Percentiles rank a stretch among this genome's conserved stretches.
Evolutionary conservation across 1,140 invertebrate genomes (phyloP).

Genomic region (Leptinotarsa texana): DNA sequence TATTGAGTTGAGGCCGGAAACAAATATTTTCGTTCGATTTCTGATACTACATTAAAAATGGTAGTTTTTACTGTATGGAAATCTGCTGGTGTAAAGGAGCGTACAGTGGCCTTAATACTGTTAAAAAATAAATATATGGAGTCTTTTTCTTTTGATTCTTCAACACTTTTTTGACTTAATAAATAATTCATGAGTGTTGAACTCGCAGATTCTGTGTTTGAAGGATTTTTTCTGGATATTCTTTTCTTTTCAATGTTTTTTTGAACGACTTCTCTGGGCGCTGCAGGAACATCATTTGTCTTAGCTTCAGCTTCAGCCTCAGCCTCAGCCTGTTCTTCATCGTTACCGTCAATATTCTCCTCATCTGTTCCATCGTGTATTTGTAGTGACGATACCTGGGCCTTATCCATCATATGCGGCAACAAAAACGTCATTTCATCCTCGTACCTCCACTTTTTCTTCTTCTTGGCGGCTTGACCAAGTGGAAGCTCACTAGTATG

Average conservation of each 20-base stretch:
- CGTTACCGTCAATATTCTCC: background rate
- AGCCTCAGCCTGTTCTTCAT: background rate
- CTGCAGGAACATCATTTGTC: background rate
- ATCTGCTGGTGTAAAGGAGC: background rate
- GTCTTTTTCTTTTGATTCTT: background rate
- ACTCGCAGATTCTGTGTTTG: no score
- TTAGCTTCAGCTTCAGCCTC: background rate
- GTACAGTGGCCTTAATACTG: background rate
- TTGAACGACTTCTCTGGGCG: background rate
- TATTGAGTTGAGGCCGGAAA: background rate
- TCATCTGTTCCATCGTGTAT: no score
- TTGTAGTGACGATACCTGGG: no score
- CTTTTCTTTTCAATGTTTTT: background rate
- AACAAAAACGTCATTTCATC: conserved; percentile 28
- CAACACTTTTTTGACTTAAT: background rate
- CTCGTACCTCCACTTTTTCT: conserved; percentile 30
- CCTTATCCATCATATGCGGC: background rate
- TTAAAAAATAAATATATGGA: background rate
- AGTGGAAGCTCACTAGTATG: no score
- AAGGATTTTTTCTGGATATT: background rate
- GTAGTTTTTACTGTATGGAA: background rate
- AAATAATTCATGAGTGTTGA: background rate
- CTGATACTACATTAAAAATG: background rate
- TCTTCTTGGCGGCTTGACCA: conserved; percentile 16
- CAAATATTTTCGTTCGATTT: background rate